Evolutionary conservation across 2,888 invertebrate species (phyloP).

Genomic region (Patella pellucida): DNA sequence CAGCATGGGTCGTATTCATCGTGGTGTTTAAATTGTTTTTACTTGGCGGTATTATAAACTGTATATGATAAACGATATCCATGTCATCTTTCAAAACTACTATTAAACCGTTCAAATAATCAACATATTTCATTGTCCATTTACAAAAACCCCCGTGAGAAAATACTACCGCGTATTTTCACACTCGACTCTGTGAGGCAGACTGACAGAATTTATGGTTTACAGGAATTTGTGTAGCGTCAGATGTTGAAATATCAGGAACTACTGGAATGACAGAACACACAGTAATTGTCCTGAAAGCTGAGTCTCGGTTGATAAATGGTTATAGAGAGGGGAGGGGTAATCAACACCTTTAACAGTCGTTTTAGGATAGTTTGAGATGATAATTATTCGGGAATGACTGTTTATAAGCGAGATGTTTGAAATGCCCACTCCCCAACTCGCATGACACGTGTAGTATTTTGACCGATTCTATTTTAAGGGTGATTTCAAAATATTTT

Average conservation of each 20-base stretch:
- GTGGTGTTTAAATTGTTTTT: background rate
- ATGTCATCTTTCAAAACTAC: background rate
- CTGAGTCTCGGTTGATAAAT: background rate
- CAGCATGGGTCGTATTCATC: background rate
- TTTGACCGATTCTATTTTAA: too few relatives aligned
- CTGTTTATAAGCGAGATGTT: too few relatives aligned
- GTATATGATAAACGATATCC: background rate
- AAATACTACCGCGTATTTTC: background rate
- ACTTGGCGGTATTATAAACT: background rate
- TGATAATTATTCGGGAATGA: too few relatives aligned
- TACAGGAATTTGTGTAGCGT: background rate
- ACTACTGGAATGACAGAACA: background rate
- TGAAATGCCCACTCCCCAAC: too few relatives aligned
- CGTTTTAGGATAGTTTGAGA: too few relatives aligned
- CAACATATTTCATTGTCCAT: background rate
- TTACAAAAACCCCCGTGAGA: conserved; percentile 7
- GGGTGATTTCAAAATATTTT: too few relatives aligned
- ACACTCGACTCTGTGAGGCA: background rate
- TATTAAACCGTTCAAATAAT: conserved; percentile 2
- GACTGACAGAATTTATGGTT: conserved; percentile 7
- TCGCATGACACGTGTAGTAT: too few relatives aligned
- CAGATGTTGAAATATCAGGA: conserved; percentile 11
- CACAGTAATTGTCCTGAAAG: conserved; percentile 3
- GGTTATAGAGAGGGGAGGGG: background rate
- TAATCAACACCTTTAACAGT: too few relatives aligned